phyloP scores from a whole-genome alignment of 2,113 vertebrate genomes.

The Ahaetulla prasina region DNA sequence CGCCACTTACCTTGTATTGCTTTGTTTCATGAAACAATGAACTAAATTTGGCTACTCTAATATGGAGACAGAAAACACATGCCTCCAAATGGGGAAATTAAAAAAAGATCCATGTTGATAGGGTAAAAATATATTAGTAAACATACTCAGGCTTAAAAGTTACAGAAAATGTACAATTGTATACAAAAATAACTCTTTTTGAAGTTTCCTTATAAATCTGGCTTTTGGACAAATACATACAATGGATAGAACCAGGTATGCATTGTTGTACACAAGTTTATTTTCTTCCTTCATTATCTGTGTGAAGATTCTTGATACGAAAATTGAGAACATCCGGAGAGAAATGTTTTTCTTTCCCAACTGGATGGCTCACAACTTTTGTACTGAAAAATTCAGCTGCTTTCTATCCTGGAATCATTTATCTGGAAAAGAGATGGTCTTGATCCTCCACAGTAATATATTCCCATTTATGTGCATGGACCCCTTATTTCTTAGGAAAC shows the following conservation, averaged over 20 bases:
- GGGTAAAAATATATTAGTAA: not conserved
- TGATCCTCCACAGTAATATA: not conserved
- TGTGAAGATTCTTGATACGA: not conserved
- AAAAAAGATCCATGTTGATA: not conserved
- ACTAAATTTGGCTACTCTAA: not conserved
- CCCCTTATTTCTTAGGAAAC: not conserved
- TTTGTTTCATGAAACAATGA: not conserved
- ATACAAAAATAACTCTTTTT: not conserved
- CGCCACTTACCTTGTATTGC: too few relatives aligned
- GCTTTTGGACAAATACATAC: not conserved
- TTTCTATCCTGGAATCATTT: not conserved
- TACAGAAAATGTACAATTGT: not conserved
- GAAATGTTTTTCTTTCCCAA: not conserved
- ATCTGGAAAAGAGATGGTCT: not conserved
- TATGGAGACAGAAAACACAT: not conserved
- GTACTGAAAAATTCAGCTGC: not conserved
- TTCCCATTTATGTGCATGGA: not conserved
- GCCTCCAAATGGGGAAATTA: not conserved
- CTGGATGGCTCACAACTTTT: not conserved
- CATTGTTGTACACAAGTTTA: not conserved
- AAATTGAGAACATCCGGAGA: not conserved
- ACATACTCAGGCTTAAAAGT: not conserved
- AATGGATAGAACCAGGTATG: not conserved
- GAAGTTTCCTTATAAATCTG: not conserved
- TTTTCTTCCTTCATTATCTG: not conserved